phyloP scores from a whole-genome alignment of 2,797 vertebrate genomes.

The Erpetoichthys calabaricus region DNA sequence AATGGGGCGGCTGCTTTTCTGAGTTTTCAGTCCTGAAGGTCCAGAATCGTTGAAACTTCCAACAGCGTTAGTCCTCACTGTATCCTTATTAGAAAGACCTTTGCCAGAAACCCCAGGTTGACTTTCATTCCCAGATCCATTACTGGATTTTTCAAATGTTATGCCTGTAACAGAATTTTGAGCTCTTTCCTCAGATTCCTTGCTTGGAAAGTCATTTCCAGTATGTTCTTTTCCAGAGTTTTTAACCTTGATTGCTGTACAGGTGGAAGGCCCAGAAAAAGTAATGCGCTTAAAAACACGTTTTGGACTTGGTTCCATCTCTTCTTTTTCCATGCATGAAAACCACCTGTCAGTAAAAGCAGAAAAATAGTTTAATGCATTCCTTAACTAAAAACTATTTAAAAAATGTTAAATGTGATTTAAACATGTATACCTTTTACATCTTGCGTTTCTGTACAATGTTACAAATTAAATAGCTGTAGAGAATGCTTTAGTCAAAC shows the following conservation, averaged over 20 bases:
- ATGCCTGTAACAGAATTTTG: not conserved
- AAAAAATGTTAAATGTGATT: not conserved
- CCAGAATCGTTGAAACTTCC: no score
- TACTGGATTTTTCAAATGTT: not conserved
- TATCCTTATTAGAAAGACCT: not conserved
- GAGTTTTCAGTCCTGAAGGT: not conserved
- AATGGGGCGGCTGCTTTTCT: not conserved
- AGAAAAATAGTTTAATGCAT: not conserved
- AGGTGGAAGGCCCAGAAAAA: slow-evolving; percentile 45
- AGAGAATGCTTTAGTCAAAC: not conserved
- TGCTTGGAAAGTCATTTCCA: not conserved
- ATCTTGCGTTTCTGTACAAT: no score
- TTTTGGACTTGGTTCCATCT: slow-evolving; percentile 20
- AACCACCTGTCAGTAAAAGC: slow-evolving; percentile 30
- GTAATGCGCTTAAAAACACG: slow-evolving; percentile 32
- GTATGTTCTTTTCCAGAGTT: slow-evolving; percentile 24
- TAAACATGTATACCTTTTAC: no score
- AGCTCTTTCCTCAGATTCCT: no score
- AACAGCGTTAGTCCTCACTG: not conserved
- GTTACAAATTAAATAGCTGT: not conserved
- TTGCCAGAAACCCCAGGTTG: not conserved
- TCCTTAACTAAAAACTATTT: no score
- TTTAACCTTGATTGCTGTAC: slow-evolving; percentile 42
- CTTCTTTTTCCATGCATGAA: slow-evolving; percentile 18
- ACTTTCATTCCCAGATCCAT: not conserved